Conservation (phyloP, 1,140 invertebrate species). For the Drosophila ercepeae region DNA sequence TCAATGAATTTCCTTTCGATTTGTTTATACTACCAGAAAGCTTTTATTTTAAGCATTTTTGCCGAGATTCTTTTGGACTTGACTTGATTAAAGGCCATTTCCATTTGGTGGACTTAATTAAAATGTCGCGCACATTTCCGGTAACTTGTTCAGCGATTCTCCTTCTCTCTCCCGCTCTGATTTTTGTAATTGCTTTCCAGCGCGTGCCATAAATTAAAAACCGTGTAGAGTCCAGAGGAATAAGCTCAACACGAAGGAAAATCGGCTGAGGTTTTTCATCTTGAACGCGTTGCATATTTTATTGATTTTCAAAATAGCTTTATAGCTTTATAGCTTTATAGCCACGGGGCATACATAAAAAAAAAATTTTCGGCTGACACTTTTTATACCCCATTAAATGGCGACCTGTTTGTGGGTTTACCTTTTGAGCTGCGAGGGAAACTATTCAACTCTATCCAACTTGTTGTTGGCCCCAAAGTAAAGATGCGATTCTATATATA, state of each 20-base stretch:
- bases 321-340: conserved; percentile 48
- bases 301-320: conserved; percentile 48
- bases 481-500: conserved; percentile 20
- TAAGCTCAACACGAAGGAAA: conserved; percentile 4
- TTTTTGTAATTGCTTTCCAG: conserved; percentile 28
- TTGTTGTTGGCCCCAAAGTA: conserved; percentile 21
- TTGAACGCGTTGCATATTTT: conserved; percentile 34
- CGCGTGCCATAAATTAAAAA: conserved; percentile 54
- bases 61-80: conserved; percentile 47
- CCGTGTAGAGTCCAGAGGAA: conserved; percentile 19
- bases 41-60: conserved; percentile 1
- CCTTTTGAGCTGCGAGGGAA: conserved; percentile 14
- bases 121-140: conserved; percentile 79
- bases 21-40: conserved; percentile 32
- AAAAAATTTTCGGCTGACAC: conserved; percentile 21
- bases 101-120: conserved; percentile 72
- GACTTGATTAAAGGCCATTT: conserved; percentile 71
- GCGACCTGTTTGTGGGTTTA: conserved; percentile 23
- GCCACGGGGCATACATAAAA: conserved; percentile 22
- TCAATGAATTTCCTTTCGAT: conserved; percentile 31
- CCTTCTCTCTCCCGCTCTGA: conserved; percentile 8
- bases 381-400: conserved; percentile 31
- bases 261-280: conserved; percentile 14
- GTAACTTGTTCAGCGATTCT: conserved; percentile 30
- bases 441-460: conserved; percentile 18